These are phyloP conservation scores for Dendrocincla tyrannina DNA, from an alignment of 2,797 vertebrate species.

Conservation along the genomic window DNA sequence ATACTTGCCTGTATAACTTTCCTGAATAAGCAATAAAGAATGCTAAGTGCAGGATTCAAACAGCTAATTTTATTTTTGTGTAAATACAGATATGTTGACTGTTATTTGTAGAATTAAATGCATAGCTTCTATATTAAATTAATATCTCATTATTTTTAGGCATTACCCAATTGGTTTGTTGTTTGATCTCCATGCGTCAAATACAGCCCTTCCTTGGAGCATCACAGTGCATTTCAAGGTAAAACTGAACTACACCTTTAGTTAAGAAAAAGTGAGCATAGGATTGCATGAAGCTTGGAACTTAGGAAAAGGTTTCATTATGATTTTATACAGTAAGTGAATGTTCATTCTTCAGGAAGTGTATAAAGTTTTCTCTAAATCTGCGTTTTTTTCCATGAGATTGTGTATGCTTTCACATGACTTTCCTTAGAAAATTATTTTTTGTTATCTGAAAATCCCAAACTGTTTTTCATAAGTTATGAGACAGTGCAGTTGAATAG, in stretches of 20 bases:
- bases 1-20: not conserved
- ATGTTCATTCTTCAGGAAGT: not conserved
- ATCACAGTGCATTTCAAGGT: slow-evolving; percentile 99
- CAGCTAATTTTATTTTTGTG: not conserved
- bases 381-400: not conserved
- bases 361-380: not conserved
- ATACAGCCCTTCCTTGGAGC: slow-evolving; percentile 93
- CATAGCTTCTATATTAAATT: not conserved
- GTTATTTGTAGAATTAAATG: not conserved
- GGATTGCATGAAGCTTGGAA: not conserved
- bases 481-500: not conserved
- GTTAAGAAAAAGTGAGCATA: not conserved
- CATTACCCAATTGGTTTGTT: slow-evolving; percentile 97
- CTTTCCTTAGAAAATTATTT: not conserved
- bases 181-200: slow-evolving; percentile 95
- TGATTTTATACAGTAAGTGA: not conserved
- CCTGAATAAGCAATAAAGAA: not conserved
- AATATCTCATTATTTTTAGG: slow-evolving; percentile 78
- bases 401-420: not conserved
- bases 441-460: not conserved
- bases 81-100: slow-evolving; percentile 11
- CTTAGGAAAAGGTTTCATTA: not conserved
- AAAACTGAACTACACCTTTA: slow-evolving; percentile 76
- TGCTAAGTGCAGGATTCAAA: not conserved
- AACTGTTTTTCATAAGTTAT: not conserved